A percentile compares a stretch with the other conserved stretches of the same genome.
Conservation (phyloP, 1,140 invertebrate species). For the Coenobita brevimanus region DNA sequence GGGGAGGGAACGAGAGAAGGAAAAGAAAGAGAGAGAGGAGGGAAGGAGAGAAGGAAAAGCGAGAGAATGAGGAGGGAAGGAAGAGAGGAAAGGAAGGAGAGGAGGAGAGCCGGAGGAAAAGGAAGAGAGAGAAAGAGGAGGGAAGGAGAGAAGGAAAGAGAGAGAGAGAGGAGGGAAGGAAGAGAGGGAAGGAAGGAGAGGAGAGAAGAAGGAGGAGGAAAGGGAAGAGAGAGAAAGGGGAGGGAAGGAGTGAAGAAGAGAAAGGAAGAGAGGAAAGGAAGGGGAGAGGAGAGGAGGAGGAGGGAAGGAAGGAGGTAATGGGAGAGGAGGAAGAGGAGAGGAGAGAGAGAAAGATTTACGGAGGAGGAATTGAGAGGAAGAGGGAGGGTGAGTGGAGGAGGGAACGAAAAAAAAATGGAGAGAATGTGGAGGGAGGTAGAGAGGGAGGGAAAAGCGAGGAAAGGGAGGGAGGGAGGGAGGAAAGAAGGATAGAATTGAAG, state of each 20-base stretch:
- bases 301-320: too few species aligned
- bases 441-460: too few species aligned
- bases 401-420: not conserved
- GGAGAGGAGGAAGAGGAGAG: too few species aligned
- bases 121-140: constrained; percentile 21
- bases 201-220: too few species aligned
- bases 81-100: not conserved
- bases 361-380: too few species aligned
- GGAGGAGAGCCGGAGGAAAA: not conserved
- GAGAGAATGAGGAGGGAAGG: not conserved
- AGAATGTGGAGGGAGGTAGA: too few species aligned
- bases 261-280: too few species aligned
- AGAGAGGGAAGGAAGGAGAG: too few species aligned
- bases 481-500: not conserved
- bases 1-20: not conserved
- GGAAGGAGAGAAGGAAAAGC: too few species aligned
- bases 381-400: not conserved
- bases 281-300: too few species aligned
- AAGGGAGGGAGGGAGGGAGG: not conserved
- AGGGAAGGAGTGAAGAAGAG: not conserved
- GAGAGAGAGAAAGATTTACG: too few species aligned
- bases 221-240: not conserved
- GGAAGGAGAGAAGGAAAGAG: not conserved
- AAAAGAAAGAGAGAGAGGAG: too few species aligned
- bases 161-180: not conserved